Base-by-base conservation (phyloP, 1,140 invertebrate species). In the Cherax destructor region DNA sequence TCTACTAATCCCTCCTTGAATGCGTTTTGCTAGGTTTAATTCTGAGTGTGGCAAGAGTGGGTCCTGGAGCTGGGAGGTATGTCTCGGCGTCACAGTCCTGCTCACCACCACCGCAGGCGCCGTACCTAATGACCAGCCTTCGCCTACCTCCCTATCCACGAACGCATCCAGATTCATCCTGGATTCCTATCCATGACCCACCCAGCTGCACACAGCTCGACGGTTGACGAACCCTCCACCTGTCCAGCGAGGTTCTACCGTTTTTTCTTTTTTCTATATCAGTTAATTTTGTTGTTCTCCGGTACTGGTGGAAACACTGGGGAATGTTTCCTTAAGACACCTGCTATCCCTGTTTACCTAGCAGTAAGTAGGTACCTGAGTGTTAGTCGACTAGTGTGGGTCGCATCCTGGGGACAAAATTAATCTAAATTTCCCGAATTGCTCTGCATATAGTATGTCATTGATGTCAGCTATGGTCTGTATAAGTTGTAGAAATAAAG, bases 1-100 rank as follows among this genome's bases (percentile, higher is more conserved):
- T 69, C 65, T 69, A 5, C 65, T 69, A 18, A 18, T 69, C 65
- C 18, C 21, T 30, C 21, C 30, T n/a, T 30, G 69, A 74, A 30
- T 74, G 69, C 24, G 69, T 74, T 74, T 74, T 56, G 16, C 30
- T n/a, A 74, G 69, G 16, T 74, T 74, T 74, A 30, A 74, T 74
- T 74, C 11, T 74, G 24, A 30, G n/a, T 74, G 69, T 69, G 69
- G 69, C 21, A 18, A 69, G 13, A 69, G 56, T 59, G 56, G 16
- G 61, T 5, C 61, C 69, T 11, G 6, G 69, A 21, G 69, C 69
- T 6, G 52, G 1, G 52, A 30, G 69, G n/a, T 10, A 74, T 74
- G 69, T n/a, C 24, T 6, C 13, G 65, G 69, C 69, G 69, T 24
- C n/a, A 74, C 69, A 74, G 69, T 30, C 69, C n/a, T 74, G 69